These are phyloP conservation scores for Pagrus major DNA, from an alignment of 2,113 vertebrate genomes.

Conservation along the genomic window DNA sequence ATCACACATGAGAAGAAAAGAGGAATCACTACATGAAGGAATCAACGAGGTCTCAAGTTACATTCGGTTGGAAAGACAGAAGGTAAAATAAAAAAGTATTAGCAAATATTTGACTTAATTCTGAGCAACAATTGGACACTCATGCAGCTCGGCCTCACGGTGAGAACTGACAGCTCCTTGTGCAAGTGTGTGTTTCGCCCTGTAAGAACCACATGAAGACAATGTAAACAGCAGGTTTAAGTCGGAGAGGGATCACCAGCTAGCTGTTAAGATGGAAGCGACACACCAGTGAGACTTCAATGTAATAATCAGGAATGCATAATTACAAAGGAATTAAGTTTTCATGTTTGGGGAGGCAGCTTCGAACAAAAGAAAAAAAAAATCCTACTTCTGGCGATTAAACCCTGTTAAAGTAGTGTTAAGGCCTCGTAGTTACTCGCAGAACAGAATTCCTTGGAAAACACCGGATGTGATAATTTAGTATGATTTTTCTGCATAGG, in stretches of 20 bases:
- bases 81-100: slow-evolving; percentile 26
- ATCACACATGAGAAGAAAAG: slow-evolving; percentile 37
- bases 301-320: slow-evolving; percentile 65
- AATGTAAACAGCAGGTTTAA: slow-evolving; percentile 57
- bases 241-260: slow-evolving; percentile 34
- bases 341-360: slow-evolving; percentile 68
- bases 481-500: slow-evolving; percentile 62
- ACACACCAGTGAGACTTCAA: slow-evolving; percentile 29
- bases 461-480: slow-evolving; percentile 41
- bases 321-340: slow-evolving; percentile 53
- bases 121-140: slow-evolving; percentile 5
- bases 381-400: slow-evolving; percentile 68
- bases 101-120: slow-evolving; percentile 34
- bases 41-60: slow-evolving; percentile 54
- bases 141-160: slow-evolving; percentile 33
- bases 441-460: slow-evolving; percentile 51
- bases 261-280: slow-evolving; percentile 49
- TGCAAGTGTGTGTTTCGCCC: slow-evolving; percentile 35
- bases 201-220: slow-evolving; percentile 33
- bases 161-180: slow-evolving; percentile 21
- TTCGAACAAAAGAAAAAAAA: slow-evolving; percentile 46
- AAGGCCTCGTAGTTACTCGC: slow-evolving; percentile 87
- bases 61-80: slow-evolving; percentile 59
- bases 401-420: slow-evolving; percentile 81
- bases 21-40: slow-evolving; percentile 53